Conservation (phyloP, 64 coral and sea anemone genomes). For the Pocillopora damicornis region DNA sequence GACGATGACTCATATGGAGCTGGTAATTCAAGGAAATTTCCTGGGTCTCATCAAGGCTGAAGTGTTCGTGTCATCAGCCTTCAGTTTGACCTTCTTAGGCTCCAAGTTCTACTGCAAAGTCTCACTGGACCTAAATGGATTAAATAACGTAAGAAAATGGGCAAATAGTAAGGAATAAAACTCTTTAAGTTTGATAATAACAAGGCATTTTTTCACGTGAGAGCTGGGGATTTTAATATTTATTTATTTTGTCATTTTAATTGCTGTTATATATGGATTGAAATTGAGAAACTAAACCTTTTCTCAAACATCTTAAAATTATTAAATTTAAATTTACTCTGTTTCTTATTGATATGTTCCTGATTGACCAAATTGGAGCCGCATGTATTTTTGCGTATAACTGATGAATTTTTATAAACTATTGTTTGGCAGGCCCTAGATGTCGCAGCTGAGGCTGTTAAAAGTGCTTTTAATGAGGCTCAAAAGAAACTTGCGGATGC, state of each 20-base stretch:
- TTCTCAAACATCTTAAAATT: too few species aligned
- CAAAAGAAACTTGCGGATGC: constrained; percentile 69
- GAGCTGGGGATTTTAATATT: too few species aligned
- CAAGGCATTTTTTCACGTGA: background rate
- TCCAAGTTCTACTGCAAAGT: constrained; percentile 82
- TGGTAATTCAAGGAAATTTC: constrained; percentile 81
- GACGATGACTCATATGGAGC: constrained; percentile 76
- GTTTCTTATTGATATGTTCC: too few species aligned
- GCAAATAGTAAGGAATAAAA: background rate
- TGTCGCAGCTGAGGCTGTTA: constrained; percentile 72
- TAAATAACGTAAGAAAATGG: constrained; percentile 64
- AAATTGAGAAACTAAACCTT: too few species aligned
- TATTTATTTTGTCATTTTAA: too few species aligned
- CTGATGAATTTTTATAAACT: too few species aligned
- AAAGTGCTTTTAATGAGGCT: constrained; percentile 81
- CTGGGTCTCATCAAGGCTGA: constrained; percentile 88
- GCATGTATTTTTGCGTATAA: too few species aligned
- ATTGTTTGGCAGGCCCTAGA: constrained; percentile 67
- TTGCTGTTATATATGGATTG: too few species aligned
- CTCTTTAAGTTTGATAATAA: background rate
- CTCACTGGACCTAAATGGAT: constrained; percentile 61
- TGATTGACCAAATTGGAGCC: too few species aligned
- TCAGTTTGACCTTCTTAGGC: constrained; percentile 32
- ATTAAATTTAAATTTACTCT: too few species aligned
- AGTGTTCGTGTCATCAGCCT: constrained; percentile 72